phyloP scores from a whole-genome alignment of 2,888 invertebrate species.

The Notodonta dromedarius region DNA sequence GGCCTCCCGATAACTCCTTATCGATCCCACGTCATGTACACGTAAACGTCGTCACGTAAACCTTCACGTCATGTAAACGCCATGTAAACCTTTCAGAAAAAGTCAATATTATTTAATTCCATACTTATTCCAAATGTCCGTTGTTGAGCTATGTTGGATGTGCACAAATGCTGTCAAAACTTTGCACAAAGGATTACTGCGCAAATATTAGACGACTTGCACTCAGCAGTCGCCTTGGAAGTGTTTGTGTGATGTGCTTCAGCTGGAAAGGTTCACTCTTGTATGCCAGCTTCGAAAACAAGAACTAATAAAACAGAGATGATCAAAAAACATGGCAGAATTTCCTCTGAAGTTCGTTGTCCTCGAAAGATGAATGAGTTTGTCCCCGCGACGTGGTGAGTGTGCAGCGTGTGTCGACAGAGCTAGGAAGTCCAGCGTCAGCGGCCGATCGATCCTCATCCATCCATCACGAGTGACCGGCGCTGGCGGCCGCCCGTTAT shows the following conservation, averaged over 20 bases:
- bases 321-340: too few species aligned
- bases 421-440: constrained; percentile 6
- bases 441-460: constrained; percentile 28
- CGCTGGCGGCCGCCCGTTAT: constrained; percentile 16
- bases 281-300: neutral
- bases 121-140: neutral
- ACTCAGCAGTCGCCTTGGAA: neutral
- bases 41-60: too few species aligned
- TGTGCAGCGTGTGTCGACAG: neutral
- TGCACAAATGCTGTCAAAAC: constrained; percentile 1
- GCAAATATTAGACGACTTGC: constrained; percentile 2
- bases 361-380: neutral
- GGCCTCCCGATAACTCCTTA: too few species aligned
- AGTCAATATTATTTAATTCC: neutral
- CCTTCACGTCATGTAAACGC: too few species aligned
- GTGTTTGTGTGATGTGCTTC: constrained; percentile 5
- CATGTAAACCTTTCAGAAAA: neutral
- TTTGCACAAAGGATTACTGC: constrained; percentile 5
- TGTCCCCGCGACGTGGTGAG: neutral
- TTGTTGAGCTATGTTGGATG: neutral
- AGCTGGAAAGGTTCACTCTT: neutral
- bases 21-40: too few species aligned
- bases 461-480: constrained; percentile 25
- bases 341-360: neutral
- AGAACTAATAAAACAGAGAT: neutral